Evolutionary conservation across 2,888 invertebrate genomes (phyloP), one percentile per base, ranked within the genome.

Genomic region (Conchocele bisecta): DNA sequence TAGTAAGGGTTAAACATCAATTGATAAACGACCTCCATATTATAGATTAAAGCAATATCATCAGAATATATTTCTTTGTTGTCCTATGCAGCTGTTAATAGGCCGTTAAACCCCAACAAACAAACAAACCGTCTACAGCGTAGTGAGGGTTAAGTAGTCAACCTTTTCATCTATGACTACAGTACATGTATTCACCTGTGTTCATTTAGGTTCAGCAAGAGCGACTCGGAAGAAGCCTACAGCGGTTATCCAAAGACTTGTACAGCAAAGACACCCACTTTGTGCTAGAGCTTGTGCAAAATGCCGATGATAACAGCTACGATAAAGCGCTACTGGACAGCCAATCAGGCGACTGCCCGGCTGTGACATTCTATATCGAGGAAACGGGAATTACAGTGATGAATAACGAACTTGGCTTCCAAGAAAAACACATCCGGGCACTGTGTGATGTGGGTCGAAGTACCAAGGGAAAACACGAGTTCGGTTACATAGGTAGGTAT

Each of bases 301-400:
- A 91, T 82, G 91, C 91, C 24, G 91, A 91, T 53, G 91, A 91
- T 79, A 91, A 91, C 70, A 60, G 70, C 56, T 91, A 91, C 81
- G 72, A 83, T n/a, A 79, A 81, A 9, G 73, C 82, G 3, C 57
- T 85, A 26, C 48, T 74, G 22, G 61, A 67, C 20, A 66, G 71
- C 22, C 42, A 48, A 11, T 67, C 57, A 9, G 72, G 65, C n/a
- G 61, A 73, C 7, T 82, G 83, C 61, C 88, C 89, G 0, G 71
- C 87, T 6, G 85, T 90, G 24, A 80, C 83, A 58, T 90, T 90
- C 81, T 66, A 83, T 13, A 84, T 90, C 48, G 65, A 71, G 31
- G 41, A 67, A 74, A 74, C 76, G 44, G 68, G 77, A 41, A 83
- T 91, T 6, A 79, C 70, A 3, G 85, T 91, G 22, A 72, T 82